Evolutionary conservation across 2,797 vertebrate species (phyloP), one percentile per base, ranked within the genome.

Genomic region (Anabas testudineus): DNA sequence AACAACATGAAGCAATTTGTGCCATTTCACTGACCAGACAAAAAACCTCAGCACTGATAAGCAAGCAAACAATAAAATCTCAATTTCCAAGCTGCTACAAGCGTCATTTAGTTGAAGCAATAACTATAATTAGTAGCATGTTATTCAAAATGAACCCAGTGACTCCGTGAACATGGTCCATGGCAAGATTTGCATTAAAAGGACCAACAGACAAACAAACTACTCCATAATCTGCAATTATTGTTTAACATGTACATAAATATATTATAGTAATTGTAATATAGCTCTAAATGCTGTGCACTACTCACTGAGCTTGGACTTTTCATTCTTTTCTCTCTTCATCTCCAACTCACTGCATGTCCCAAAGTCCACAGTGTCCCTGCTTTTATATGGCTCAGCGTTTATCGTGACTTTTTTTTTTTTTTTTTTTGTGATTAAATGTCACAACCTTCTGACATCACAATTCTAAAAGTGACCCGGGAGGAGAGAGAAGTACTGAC

Each of bases 301-400:
- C 32, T 82, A 91, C 90, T 91, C 60, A 92, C 87, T 67, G 64
- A 86, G 74, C 37, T 15, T 77, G 58, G 77, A 84, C 54, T 14
- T 65, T 67, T 87, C 78, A 14, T 26, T 53, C 36, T 52, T 45
- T 59, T n/a, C 42, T 65, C 16, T 34, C 55, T 71, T 70, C 84
- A 90, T 90, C n/a, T 78, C 68, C 71, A 80, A 66, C 71, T 76
- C 43, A 79, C 67, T 41, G 26, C 68, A 19, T 41, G 28, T 79
- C 53, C 41, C 61, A 80, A 73, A 86, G 78, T 84, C 52, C 78
- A 88, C 42, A 53, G 39, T 68, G 45, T 74, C 59, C 74, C 18
- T 41, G 59, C 71, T 53, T 78, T 76, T 67, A 74, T 63, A 61
- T 22, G 45, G 79, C 53, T 37, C 47, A 7, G 18, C 30, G 53